Evolutionary conservation across 2,797 vertebrate species (phyloP), one percentile per base, ranked within the genome.

Genomic region (Clarias laeviceps): DNA sequence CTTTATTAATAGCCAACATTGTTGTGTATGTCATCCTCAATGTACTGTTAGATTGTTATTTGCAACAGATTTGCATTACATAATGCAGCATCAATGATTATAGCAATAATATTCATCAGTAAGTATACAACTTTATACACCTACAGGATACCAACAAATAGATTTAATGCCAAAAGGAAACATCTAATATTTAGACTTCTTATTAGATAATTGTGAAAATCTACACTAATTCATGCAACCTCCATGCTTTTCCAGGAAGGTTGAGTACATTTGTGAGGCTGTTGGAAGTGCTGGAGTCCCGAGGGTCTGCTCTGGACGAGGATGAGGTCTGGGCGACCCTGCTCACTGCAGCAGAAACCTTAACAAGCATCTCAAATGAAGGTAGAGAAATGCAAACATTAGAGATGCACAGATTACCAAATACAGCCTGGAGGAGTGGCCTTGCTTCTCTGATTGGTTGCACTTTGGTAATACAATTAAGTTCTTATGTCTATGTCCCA

Each of bases 251-350:
- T 79, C 24, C 68, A 69, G 61, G 34, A 65, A 95, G 93, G 54
- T 97, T 97, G 96, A 96, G 89, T 37, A 95, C 93, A 3, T 96
- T 96, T 80, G 96, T 97, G 93, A 97, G 96, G 84, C 94, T 98
- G 94, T 94, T 96, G 29, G 96, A 97, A 83, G 96, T 95, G 91
- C 88, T 98, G 91, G 96, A 97, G 93, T 94, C 92, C 88, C 95
- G 94, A 92, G 96, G 95, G 68, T 94, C 95, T 69, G 94, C 96
- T 54, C 91, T 98, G 88, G 95, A 95, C 29, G 97, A 98, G 88
- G 96, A 96, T 24, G 96, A 98, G 90, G 94, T 98, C 89, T 99
- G 97, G 97, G 95, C 96, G 89, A 91, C 98, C 54, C 93, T 98
- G 87, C 91, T 94, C 1, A 89, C 95, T 86, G 93, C 94, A 79